phyloP scores from a whole-genome alignment of 2,888 invertebrate genomes.

The Agonopterix heracliana region DNA sequence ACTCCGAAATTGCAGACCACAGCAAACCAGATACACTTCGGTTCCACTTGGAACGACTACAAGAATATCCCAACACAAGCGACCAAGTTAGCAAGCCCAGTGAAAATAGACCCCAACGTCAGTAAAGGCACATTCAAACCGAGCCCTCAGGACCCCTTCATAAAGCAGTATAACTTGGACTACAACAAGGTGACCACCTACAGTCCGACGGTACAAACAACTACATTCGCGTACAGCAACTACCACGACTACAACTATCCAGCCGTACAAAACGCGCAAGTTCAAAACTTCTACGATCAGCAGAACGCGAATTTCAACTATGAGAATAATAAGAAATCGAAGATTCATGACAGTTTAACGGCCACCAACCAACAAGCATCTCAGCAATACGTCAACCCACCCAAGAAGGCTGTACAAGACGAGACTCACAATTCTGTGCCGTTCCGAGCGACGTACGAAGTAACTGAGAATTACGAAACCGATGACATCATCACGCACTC shows the following conservation, averaged over 20 bases:
- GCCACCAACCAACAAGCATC: conserved; percentile 52
- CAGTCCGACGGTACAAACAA: conserved; percentile 47
- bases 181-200: conserved; percentile 59
- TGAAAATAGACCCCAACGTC: conserved; percentile 57
- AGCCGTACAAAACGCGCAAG: conserved; percentile 50
- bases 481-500: conserved; percentile 50
- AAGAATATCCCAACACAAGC: conserved; percentile 67
- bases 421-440: conserved; percentile 26
- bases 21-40: conserved; percentile 51
- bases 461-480: conserved; percentile 56
- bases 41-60: conserved; percentile 51
- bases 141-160: conserved; percentile 66
- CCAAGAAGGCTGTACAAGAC: conserved; percentile 31
- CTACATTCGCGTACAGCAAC: conserved; percentile 38
- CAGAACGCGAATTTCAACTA: conserved; percentile 37
- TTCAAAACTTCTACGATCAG: conserved; percentile 43
- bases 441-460: conserved; percentile 57
- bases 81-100: conserved; percentile 46
- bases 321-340: conserved; percentile 49
- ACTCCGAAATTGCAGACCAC: conserved; percentile 54
- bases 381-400: conserved; percentile 45
- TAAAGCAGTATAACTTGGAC: conserved; percentile 44
- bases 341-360: conserved; percentile 47
- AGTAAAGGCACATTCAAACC: conserved; percentile 56
- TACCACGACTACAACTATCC: conserved; percentile 45